Evolutionary conservation across 2,888 invertebrate species (phyloP).

Genomic region (Eulithis prunata): DNA sequence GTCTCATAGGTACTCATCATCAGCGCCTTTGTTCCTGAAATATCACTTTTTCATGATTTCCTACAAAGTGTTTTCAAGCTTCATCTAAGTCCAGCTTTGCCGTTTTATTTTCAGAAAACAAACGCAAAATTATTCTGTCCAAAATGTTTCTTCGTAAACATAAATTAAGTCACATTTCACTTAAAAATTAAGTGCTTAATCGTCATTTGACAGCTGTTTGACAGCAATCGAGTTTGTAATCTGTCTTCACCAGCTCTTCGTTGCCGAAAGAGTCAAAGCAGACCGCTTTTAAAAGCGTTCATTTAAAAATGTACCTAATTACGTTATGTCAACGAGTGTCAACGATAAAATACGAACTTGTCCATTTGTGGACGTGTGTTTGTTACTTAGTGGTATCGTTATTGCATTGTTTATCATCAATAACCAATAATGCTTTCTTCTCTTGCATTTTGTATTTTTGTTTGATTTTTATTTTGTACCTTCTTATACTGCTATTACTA

Average conservation of each 20-base stretch:
- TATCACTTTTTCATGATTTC: no score
- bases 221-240: conserved; percentile 58
- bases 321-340: conserved; percentile 46
- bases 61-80: no score
- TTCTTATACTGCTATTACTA: no score
- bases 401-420: background rate
- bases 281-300: conserved; percentile 41
- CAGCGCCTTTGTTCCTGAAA: no score
- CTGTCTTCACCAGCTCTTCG: conserved; percentile 45
- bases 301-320: conserved; percentile 48
- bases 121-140: no score
- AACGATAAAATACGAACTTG: background rate
- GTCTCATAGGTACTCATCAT: no score
- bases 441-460: no score
- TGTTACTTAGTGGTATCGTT: conserved; percentile 5
- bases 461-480: no score
- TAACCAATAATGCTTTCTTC: background rate
- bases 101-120: no score
- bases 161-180: conserved; percentile 16
- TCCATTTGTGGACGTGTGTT: conserved; percentile 17
- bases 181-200: conserved; percentile 60
- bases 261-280: conserved; percentile 36
- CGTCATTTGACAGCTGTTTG: conserved; percentile 46
- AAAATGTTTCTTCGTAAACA: no score
- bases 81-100: no score